Conservation (phyloP, 2,113 vertebrate species). For the Xenopus tropicalis region DNA sequence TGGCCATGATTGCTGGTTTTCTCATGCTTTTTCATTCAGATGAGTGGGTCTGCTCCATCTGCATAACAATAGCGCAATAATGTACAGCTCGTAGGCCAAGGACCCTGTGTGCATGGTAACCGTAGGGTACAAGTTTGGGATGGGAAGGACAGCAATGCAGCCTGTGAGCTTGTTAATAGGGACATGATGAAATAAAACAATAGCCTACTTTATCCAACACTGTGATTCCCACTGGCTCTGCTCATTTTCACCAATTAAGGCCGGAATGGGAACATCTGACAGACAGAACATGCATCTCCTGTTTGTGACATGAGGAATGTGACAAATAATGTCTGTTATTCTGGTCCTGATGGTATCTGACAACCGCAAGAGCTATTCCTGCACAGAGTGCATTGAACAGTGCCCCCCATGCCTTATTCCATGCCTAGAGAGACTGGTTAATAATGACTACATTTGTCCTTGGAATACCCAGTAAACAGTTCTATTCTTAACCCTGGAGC, state of each 20-base stretch:
- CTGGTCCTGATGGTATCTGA: slow-evolving; percentile 6
- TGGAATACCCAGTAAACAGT: too few species aligned
- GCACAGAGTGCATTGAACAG: not conserved
- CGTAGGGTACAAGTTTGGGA: slow-evolving; percentile 23
- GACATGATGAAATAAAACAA: slow-evolving; percentile 30
- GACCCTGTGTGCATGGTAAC: slow-evolving; percentile 33
- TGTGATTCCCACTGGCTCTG: slow-evolving; percentile 18
- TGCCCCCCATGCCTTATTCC: too few species aligned
- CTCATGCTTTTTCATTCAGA: slow-evolving; percentile 37
- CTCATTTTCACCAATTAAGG: slow-evolving; percentile 19
- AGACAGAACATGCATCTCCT: not conserved
- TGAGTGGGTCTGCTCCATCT: slow-evolving; percentile 31
- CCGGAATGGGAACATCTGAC: slow-evolving; percentile 1
- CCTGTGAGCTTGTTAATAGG: slow-evolving; percentile 35
- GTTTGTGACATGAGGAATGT: not conserved
- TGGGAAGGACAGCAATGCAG: slow-evolving; percentile 25
- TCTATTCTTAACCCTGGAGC: too few species aligned
- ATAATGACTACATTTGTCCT: too few species aligned
- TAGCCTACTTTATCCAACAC: slow-evolving; percentile 32
- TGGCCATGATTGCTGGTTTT: slow-evolving; percentile 34
- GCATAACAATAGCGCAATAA: slow-evolving; percentile 31
- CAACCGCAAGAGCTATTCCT: slow-evolving; percentile 4
- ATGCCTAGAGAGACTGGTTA: too few species aligned
- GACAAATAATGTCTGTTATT: not conserved
- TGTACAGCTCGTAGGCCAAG: slow-evolving; percentile 32